Evolutionary conservation across 2,797 vertebrate genomes (phyloP), one percentile per base, ranked within the genome.

Genomic region (Craterocephalus amniculus): DNA sequence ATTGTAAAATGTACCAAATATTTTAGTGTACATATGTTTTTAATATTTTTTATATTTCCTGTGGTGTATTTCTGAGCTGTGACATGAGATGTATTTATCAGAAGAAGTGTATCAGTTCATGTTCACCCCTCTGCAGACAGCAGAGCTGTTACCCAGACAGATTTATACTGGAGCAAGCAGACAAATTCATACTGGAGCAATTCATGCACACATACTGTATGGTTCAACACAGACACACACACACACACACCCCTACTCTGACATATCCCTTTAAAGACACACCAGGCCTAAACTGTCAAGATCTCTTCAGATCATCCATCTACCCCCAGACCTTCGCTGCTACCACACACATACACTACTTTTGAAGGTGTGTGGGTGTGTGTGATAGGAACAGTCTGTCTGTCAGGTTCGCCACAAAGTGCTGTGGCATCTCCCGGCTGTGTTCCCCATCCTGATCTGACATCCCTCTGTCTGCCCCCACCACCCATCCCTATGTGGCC

Each of bases 241-340:
- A n/a, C 32, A 48, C 4, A 11, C 18, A 29, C 27, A 27, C 35
- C 55, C 29, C 10, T 72, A 58, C 59, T 34, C 36, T 82, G 80
- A 81, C 27, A 66, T 79, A 54, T 64, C 69, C 67, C 62, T 79
- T 75, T 74, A 72, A 60, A 75, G 76, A 84, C 78, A 78, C 55
- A 83, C 58, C 63, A 79, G 62, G 52, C 49, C 68, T 36, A 64
- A 79, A 74, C 79, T 87, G 87, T 74, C 84, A 87, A 70, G 62
- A 69, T 62, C 72, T 67, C 70, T 87, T 75, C 70, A 74, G 70
- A 86, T 89, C 85, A 75, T 20, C 58, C 48, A 64, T 67, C 63
- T 29, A 31, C 68, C 36, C 58, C 11, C 66, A 64, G 31, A 64
- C 57, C 66, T 38, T 49, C 22, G 56, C 29, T 4, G 1, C 36